These are phyloP conservation scores for Paramuricea clavata DNA, from an alignment of 92 coral and sea anemone genomes.

Conservation along the genomic window DNA sequence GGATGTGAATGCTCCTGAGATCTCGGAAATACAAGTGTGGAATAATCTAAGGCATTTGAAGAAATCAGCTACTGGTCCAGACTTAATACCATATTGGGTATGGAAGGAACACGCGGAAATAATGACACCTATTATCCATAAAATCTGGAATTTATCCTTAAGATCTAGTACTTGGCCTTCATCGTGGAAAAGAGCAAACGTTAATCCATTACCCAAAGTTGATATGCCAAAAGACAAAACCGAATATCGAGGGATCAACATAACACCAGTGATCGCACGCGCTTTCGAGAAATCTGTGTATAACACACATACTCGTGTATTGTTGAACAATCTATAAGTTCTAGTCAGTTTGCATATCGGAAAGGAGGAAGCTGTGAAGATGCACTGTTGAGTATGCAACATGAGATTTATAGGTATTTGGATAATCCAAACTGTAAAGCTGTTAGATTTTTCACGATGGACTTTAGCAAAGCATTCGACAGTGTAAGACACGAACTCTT, in stretches of 20 bases:
- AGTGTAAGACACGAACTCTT: slow-evolving; percentile 61
- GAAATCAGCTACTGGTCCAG: slow-evolving; percentile 63
- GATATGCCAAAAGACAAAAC: slow-evolving; percentile 41
- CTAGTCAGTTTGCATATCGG: slow-evolving; percentile 43
- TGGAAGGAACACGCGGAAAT: slow-evolving; percentile 68
- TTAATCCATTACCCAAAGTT: slow-evolving; percentile 58
- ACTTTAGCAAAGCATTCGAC: slow-evolving; percentile 74
- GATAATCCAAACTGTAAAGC: slow-evolving; percentile 72
- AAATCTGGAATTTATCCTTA: slow-evolving; percentile 63
- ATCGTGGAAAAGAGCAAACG: slow-evolving; percentile 54
- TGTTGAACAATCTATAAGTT: slow-evolving; percentile 31
- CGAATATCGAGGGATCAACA: slow-evolving; percentile 53
- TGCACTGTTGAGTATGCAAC: slow-evolving; percentile 66
- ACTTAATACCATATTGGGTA: slow-evolving; percentile 45
- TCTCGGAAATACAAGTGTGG: slow-evolving; percentile 54
- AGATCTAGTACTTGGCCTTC: slow-evolving; percentile 35
- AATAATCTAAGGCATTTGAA: slow-evolving; percentile 28
- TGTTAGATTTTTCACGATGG: slow-evolving; percentile 70
- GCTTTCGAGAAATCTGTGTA: slow-evolving; percentile 40
- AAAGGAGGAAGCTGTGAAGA: slow-evolving; percentile 49
- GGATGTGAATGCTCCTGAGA: slow-evolving; percentile 50
- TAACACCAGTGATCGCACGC: slow-evolving; percentile 53
- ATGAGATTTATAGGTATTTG: slow-evolving; percentile 50
- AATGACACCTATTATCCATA: slow-evolving; percentile 37
- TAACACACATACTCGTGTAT: slow-evolving; percentile 9